A percentile compares a stretch with the other conserved stretches of the same genome.
Evolutionary conservation across 35 echinoderm and acorn worm species (phyloP).

Genomic region (Amphiura filiformis): DNA sequence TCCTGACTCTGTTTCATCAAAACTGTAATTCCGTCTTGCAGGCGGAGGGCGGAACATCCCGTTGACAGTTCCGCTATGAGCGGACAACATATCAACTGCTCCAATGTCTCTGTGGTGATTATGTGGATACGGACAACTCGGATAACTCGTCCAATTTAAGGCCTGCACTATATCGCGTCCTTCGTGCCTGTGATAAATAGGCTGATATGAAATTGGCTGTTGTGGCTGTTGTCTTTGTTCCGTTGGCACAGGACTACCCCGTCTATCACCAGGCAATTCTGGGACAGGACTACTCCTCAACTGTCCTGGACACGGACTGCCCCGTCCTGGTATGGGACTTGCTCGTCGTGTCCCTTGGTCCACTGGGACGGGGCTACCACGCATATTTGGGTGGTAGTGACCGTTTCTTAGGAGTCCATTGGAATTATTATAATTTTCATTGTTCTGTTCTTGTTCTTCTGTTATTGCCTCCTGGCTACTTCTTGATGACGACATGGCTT

Average conservation of each 20-base stretch:
- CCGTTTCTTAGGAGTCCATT: neutral
- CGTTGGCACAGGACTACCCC: neutral
- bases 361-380: neutral
- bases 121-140: neutral
- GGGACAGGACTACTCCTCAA: neutral
- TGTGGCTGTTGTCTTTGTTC: neutral
- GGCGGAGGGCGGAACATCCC: neutral
- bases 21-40: constrained; percentile 27
- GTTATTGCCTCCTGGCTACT: neutral
- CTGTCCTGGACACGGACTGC: neutral
- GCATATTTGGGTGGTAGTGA: neutral
- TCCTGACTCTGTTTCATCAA: constrained; percentile 36
- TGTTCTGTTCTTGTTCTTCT: neutral
- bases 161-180: neutral
- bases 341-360: neutral
- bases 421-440: neutral
- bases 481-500: neutral
- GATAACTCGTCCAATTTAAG: neutral
- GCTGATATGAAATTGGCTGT: neutral
- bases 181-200: neutral
- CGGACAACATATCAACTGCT: constrained; percentile 24
- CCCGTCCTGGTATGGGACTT: neutral
- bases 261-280: neutral
- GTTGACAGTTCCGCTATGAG: constrained; percentile 28
- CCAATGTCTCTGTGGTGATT: neutral